Evolutionary conservation across 2,888 invertebrate genomes (phyloP), one percentile per base, ranked within the genome.

Genomic region (Meiosimyza platycephala): DNA sequence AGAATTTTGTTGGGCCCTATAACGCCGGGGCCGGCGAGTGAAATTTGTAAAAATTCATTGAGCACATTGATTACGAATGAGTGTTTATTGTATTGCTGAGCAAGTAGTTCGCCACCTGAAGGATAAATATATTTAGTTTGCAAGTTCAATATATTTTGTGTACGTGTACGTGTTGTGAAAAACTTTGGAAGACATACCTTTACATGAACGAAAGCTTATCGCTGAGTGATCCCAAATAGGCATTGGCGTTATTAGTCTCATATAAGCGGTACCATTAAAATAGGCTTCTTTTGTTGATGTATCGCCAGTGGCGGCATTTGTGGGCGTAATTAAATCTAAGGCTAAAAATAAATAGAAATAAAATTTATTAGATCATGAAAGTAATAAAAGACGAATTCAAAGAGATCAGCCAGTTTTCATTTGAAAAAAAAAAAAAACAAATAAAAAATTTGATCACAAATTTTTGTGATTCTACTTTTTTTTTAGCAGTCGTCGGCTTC

Each of bases 141-240:
- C 4, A 2, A 28, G 28, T 28, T 28, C 28, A n/a, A 52, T 52
- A n/a, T 6, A 7, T 7, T n/a, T 11, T 5, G 64, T 15, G 9
- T 3, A 28, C 4, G 11, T 11, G 57, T 18, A 13, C 4, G 2
- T 6, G 16, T 12, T 55, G 18, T 18, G 16, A 22, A 72, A 59
- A 33, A 59, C 15, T 4, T 15, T 13, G 6, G 15, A 16, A 55
- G 87, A 72, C 73, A 74, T 83, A 94, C 94, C 93, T 78, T 91
- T 90, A 87, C 95, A 95, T 7, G 94, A 93, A 80, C 94, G 90
- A 87, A 94, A 95, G 87, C 94, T 94, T 79, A 95, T 90, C 40
- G 95, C 95, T 76, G 93, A 93, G 82, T 94, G 93, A 83, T 92
- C 91, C 86, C 93, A 93, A 80, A 95, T 90, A 73, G 93, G 93